These are phyloP conservation scores for Crocallis elinguaria DNA, from an alignment of 2,888 invertebrate species.

Conservation along the genomic window DNA sequence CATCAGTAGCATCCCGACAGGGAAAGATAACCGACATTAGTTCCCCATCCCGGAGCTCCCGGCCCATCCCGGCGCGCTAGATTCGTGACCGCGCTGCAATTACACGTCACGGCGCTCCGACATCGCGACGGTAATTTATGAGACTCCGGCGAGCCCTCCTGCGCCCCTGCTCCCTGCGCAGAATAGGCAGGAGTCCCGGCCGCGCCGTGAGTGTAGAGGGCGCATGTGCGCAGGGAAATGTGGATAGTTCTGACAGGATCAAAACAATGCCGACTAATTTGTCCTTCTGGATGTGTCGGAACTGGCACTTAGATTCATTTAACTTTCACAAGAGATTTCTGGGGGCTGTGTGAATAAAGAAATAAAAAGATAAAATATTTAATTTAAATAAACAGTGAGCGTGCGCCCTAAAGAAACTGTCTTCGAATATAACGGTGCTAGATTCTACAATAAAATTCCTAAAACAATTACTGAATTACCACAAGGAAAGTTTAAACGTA, in stretches of 20 bases:
- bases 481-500: too few species aligned
- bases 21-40: not conserved
- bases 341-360: too few species aligned
- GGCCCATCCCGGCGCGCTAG: slow-evolving; percentile 19
- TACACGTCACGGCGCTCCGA: slow-evolving; percentile 59
- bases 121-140: slow-evolving; percentile 62
- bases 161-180: slow-evolving; percentile 56
- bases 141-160: slow-evolving; percentile 44
- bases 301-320: too few species aligned
- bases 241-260: not conserved
- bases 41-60: slow-evolving; percentile 1
- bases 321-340: too few species aligned
- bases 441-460: too few species aligned
- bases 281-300: too few species aligned
- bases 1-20: not conserved
- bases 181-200: slow-evolving; percentile 2
- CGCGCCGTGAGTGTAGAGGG: slow-evolving; percentile 6
- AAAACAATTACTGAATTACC: too few species aligned
- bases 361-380: too few species aligned
- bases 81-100: slow-evolving; percentile 59
- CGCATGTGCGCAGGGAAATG: not conserved
- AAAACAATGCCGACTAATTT: not conserved
- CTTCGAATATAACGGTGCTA: too few species aligned
- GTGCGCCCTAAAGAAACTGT: too few species aligned
- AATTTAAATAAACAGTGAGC: too few species aligned